Percentiles rank a stretch among this genome's conserved stretches.
These are phyloP conservation scores for Elegia similella DNA, from an alignment of 2,888 invertebrate genomes.

Conservation along the genomic window DNA sequence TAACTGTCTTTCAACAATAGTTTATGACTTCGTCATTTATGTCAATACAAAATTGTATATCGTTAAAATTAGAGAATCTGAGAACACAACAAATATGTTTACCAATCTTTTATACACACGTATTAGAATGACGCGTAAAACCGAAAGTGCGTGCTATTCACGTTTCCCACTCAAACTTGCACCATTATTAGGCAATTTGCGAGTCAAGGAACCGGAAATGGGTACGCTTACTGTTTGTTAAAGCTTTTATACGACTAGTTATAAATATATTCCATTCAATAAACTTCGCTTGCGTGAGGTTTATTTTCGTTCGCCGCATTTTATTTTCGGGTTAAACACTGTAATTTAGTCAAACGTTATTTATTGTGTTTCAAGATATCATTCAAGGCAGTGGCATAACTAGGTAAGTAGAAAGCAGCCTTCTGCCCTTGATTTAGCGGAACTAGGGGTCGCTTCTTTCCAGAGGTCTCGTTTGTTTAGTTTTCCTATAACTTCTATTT, in stretches of 20 bases:
- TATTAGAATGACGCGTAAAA: neutral
- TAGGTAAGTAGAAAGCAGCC: too few species aligned
- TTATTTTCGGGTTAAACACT: conserved; percentile 4
- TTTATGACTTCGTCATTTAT: too few species aligned
- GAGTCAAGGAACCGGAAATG: conserved; percentile 34
- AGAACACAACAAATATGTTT: too few species aligned
- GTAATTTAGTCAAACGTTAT: conserved; percentile 12
- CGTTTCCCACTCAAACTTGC: conserved; percentile 31
- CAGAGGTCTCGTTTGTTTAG: too few species aligned
- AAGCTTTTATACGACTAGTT: conserved; percentile 25
- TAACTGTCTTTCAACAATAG: too few species aligned
- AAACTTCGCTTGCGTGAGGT: conserved; percentile 11
- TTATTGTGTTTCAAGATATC: conserved; percentile 12
- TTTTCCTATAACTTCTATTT: too few species aligned
- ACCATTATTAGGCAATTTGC: conserved; percentile 33
- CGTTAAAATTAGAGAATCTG: too few species aligned
- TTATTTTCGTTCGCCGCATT: neutral
- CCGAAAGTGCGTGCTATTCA: conserved; percentile 32
- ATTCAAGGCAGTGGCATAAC: neutral
- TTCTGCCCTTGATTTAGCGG: too few species aligned
- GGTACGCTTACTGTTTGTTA: conserved; percentile 22
- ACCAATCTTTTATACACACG: too few species aligned
- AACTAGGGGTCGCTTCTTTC: too few species aligned
- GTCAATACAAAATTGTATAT: too few species aligned
- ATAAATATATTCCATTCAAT: conserved; percentile 27